A percentile compares a stretch with the other conserved stretches of the same genome.
Conservation (phyloP, 1,140 invertebrate species). For the Drosophila arizonae region DNA sequence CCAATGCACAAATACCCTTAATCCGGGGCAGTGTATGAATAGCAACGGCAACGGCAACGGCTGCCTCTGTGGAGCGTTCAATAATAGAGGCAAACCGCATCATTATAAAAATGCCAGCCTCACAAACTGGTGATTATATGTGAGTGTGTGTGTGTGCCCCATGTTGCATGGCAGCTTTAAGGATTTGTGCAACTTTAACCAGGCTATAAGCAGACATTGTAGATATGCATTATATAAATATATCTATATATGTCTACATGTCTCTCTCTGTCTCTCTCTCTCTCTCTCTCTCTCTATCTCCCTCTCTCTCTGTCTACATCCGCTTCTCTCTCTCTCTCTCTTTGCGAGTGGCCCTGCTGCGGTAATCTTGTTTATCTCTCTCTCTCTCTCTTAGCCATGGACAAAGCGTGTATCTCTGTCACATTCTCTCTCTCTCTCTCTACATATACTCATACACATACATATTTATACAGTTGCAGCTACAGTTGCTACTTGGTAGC, state of each 20-base stretch:
- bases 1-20: constrained; percentile 38
- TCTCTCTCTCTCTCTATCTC: no score
- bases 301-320: not conserved
- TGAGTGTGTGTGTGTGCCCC: constrained; percentile 16
- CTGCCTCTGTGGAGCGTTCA: constrained; percentile 21
- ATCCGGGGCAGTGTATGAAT: constrained; percentile 16
- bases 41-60: no score
- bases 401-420: constrained; percentile 61
- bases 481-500: constrained; percentile 15
- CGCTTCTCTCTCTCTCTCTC: no score
- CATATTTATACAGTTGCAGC: constrained; percentile 4
- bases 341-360: constrained; percentile 52
- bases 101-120: constrained; percentile 51
- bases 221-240: not conserved
- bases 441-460: constrained; percentile 15
- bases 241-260: no score
- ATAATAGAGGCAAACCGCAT: constrained; percentile 43
- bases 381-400: no score
- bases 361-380: constrained; percentile 79
- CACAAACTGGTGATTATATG: constrained; percentile 38
- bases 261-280: no score
- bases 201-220: constrained; percentile 3
- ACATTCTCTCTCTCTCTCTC: no score
- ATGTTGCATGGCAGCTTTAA: constrained; percentile 38
- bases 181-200: constrained; percentile 48